These are phyloP conservation scores for Mycetomoellerius zeteki DNA, from an alignment of 1,140 invertebrate genomes.

Conservation along the genomic window DNA sequence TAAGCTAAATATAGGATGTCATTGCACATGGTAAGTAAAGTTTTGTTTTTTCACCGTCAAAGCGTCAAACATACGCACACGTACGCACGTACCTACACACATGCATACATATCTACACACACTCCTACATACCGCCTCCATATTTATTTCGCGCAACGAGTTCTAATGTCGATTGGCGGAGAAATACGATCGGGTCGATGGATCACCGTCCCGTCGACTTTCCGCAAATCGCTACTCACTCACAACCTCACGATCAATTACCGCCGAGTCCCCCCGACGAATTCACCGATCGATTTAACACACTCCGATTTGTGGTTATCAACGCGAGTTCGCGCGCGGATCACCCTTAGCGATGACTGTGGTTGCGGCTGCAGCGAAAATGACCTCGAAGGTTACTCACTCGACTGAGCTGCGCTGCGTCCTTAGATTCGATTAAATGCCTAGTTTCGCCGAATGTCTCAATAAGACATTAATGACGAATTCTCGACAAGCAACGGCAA, in stretches of 20 bases:
- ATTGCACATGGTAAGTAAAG: background rate
- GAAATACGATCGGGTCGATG: background rate
- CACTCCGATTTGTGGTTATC: conserved; percentile 72
- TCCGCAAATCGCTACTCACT: background rate
- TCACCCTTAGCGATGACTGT: background rate
- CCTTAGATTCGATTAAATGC: conserved; percentile 28
- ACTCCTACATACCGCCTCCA: conserved; percentile 9
- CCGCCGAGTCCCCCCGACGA: conserved; percentile 14
- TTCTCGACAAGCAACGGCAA: conserved; percentile 56
- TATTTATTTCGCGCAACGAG: conserved; percentile 40
- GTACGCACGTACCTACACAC: background rate
- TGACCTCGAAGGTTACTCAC: conserved; percentile 61
- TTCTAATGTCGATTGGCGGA: conserved; percentile 28
- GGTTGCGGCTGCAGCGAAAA: background rate
- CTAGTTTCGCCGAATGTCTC: conserved; percentile 8
- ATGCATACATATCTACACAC: background rate
- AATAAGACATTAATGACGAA: conserved; percentile 69
- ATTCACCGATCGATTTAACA: conserved; percentile 29
- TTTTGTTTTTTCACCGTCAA: conserved; percentile 23
- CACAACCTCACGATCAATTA: background rate
- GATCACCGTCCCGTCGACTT: background rate
- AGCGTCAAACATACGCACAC: background rate
- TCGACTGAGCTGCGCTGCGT: conserved; percentile 36
- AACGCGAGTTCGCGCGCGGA: conserved; percentile 57
- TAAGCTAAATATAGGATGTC: conserved; percentile 6